Evolutionary conservation across 2,888 invertebrate genomes (phyloP), one percentile per base, ranked within the genome.

Genomic region (Epistrophe eligans): DNA sequence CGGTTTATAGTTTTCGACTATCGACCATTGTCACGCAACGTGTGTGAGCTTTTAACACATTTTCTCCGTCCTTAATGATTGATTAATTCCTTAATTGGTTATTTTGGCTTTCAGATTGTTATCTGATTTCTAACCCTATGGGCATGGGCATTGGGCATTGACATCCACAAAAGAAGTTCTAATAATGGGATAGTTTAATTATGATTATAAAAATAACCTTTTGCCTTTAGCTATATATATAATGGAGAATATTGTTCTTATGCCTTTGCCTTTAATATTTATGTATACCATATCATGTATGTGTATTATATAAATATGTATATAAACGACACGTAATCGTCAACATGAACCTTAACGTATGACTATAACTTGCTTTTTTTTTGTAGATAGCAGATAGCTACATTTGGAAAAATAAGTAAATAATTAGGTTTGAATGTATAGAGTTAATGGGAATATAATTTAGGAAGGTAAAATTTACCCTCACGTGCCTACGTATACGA

Each of bases 1-100:
- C 13, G 10, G 48, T 40, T 4, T 17, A 17, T 24, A 70, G 77
- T 73, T 74, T 74, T 67, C 57, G 50, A 60, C 74, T 74, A 80
- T 74, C 67, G 80, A 50, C 67, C 52, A 57, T 3, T 67, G 70
- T 55, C 80, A 81, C 80, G 76, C 55, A 70, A 76, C 55, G 76
- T 76, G 80, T 76, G 80, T 76, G 70, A 81, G 80, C 80, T 81
- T 81, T 81, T 81, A 81, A 81, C 74, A 81, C 80, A 76, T 70
- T 62, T 55, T 67, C 70, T 70, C 24, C 40, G 40, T 24, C 57
- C 57, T 64, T 17, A 57, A 57, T 64, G 60, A 70, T 71, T 71
- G 79, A 74, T 80, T 80, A 74, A 80, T 60, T 74, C 66, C 58
- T n/a, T 67, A 74, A 80, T 80, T 80, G 79, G 74, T 74, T 80